A percentile compares a stretch with the other conserved stretches of the same genome.
phyloP scores from a whole-genome alignment of 2,797 vertebrate species.

The Hydrolagus colliei region DNA sequence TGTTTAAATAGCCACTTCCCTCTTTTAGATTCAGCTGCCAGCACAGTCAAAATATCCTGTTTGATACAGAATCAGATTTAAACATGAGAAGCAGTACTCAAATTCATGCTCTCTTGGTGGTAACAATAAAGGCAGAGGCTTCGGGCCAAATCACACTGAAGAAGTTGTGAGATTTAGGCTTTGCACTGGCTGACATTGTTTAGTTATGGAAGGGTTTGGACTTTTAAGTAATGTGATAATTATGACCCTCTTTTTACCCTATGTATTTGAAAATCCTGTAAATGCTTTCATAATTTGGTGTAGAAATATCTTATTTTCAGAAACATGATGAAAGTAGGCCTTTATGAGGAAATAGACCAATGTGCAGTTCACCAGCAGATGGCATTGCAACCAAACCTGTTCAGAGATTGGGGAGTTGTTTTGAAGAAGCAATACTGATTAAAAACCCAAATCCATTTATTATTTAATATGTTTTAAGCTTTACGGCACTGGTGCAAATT shows the following conservation, averaged over 20 bases:
- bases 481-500: background rate
- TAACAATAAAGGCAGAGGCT: too few relatives aligned
- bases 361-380: slow-evolving; percentile 53
- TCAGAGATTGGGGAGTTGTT: slow-evolving; percentile 16
- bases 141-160: too few relatives aligned
- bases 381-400: slow-evolving; percentile 61
- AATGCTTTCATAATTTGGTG: background rate
- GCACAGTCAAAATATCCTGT: background rate
- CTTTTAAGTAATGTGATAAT: too few relatives aligned
- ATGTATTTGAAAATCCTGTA: too few relatives aligned
- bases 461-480: background rate
- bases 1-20: background rate
- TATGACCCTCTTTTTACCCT: too few relatives aligned
- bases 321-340: background rate
- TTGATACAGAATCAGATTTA: too few relatives aligned
- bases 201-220: too few relatives aligned
- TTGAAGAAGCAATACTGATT: background rate
- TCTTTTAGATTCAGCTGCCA: background rate
- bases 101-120: too few relatives aligned
- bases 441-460: background rate
- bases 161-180: too few relatives aligned
- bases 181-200: too few relatives aligned
- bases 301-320: background rate
- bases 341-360: background rate
- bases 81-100: too few relatives aligned